Evolutionary conservation across 2,113 vertebrate genomes (phyloP), one percentile per base, ranked within the genome.

Genomic region (Pachyramphus minor): DNA sequence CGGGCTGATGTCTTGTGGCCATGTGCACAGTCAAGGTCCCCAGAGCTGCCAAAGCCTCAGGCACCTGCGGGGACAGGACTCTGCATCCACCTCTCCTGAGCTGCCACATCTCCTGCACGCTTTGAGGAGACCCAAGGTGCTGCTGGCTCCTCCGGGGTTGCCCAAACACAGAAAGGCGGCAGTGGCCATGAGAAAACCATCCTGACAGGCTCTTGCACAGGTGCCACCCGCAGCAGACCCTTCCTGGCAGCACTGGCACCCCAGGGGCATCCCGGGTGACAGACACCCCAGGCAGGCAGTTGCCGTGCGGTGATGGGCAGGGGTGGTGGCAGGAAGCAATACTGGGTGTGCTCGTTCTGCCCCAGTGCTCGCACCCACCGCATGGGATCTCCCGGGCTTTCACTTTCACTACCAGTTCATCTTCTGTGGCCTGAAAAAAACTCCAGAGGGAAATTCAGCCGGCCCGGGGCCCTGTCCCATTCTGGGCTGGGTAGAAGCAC

Each of bases 371-470:
- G 37, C 45, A 6, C 42, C 39, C 25, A 21, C 94, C 73, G 4
- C 93, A 71, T 93, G 95, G 96, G 97, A 96, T 95, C 95, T 95
- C 96, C 93, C 63, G 72, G 81, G 87, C 95, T 97, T 97, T 97
- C 94, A 67, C 95, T 97, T 97, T 97, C 96, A 9, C 39, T 96
- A 86, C 84, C 69, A 15, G 72, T 41, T 76, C 37, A 42, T 92
- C 71, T 68, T 64, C 90, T 53, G 67, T 3, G 84, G 84, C 90
- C 87, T 88, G 39, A 79, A 79, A 55, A 30, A 94, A 71, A 80
- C 77, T 78, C 92, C 22, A 37, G 64, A 96, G 95, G 83, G 90
- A 92, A 88, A 88, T 80, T 63, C 55, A 71, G 72, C 31, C 45
- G 11, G 12, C 12, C 7, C 41, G 44, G 79, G 72, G 62, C 42